Evolutionary conservation across 2,113 vertebrate species (phyloP), one percentile per base, ranked within the genome.

Genomic region (Nerophis lumbriciformis): DNA sequence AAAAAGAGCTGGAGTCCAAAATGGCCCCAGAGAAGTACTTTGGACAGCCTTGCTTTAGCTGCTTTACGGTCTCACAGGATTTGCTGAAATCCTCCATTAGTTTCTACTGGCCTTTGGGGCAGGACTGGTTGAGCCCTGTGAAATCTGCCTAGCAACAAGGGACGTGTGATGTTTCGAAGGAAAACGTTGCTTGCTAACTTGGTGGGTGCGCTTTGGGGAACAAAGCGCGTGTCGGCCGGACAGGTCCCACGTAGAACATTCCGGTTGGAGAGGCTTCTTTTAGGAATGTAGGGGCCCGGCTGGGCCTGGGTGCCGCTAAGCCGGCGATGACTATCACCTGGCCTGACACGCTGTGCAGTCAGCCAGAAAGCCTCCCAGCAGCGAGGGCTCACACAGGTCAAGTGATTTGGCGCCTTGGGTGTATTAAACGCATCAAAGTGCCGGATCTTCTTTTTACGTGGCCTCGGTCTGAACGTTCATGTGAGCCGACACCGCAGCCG

Each of bases 331-430:
- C 84, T 86, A 73, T 93, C 92, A 92, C 89, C 87, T 89, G 90
- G 86, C 86, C 79, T 91, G 92, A 93, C 91, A 93, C 88, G 75
- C 69, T 71, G 80, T 61, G 66, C 89, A 90, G 88, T 87, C 80
- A 87, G 90, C 88, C 91, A 89, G 89, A 92, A 92, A 89, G 85
- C 73, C 83, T 71, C 85, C 84, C 69, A 79, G 82, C 53, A 68
- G 85, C 55, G 5, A 71, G 61, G 90, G 90, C 89, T 88, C 90
- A 90, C 86, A 73, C 75, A 83, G 93, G 93, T 94, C 92, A 94
- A 93, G 90, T 90, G 93, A 89, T 88, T 90, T 87, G 93, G 93
- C 92, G 92, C 93, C 92, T 92, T 53, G 64, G 66, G 91, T 85
- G 91, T 87, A 92, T 92, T 90, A 88, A 90, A 92, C 89, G 90